These are phyloP conservation scores for Petroica traversi DNA, from an alignment of 2,113 vertebrate genomes.

Conservation along the genomic window DNA sequence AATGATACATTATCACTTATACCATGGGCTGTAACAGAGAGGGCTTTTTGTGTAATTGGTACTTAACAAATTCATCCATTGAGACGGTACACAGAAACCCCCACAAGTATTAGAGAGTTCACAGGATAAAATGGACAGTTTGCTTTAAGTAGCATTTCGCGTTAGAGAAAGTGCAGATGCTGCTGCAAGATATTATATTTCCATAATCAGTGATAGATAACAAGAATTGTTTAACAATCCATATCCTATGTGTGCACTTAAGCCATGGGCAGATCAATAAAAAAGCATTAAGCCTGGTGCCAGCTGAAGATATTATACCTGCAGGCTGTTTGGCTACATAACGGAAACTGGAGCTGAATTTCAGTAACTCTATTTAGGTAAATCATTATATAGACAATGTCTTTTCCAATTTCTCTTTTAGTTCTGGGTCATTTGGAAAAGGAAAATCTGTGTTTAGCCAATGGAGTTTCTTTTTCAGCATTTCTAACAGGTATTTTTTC, in stretches of 20 bases:
- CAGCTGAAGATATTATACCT: slow-evolving; percentile 9
- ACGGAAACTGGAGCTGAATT: neutral
- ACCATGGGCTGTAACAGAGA: neutral
- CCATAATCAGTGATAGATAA: neutral
- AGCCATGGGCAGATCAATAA: slow-evolving; percentile 22
- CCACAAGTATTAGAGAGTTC: neutral
- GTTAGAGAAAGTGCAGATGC: slow-evolving; percentile 2
- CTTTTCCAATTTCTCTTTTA: neutral
- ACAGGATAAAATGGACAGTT: neutral
- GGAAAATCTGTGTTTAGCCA: neutral
- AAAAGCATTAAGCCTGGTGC: slow-evolving; percentile 28
- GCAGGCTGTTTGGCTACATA: neutral
- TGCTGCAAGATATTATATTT: slow-evolving; percentile 16
- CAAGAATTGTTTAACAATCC: neutral
- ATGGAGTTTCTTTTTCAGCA: neutral
- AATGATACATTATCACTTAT: fast-evolving
- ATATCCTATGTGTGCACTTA: neutral
- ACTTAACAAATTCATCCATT: neutral
- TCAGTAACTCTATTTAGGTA: slow-evolving; percentile 30
- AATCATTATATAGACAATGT: neutral
- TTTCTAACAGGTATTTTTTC: neutral
- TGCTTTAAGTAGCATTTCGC: neutral
- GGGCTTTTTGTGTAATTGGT: neutral
- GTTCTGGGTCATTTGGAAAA: neutral
- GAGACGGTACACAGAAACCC: neutral